phyloP scores from a whole-genome alignment of 2,797 vertebrate genomes.

The Simalia tracyae region DNA sequence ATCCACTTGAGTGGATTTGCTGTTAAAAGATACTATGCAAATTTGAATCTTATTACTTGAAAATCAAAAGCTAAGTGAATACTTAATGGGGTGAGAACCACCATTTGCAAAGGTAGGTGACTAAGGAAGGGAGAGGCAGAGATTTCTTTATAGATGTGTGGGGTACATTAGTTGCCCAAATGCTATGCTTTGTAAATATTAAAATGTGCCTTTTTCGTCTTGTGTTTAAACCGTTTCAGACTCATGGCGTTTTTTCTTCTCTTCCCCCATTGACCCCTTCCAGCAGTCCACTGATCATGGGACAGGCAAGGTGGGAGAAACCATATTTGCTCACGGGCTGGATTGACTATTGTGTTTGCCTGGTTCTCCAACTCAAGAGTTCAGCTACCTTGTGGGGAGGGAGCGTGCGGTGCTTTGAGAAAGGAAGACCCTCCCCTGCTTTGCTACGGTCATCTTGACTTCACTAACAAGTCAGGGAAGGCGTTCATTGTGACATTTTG shows the following conservation, averaged over 20 bases:
- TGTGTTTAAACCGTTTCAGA: conserved; percentile 70
- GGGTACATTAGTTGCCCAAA: conserved; percentile 70
- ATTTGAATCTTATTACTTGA: conserved; percentile 64
- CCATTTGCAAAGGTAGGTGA: conserved; percentile 64
- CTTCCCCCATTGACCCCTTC: not conserved
- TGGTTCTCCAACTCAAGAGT: not conserved
- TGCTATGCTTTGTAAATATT: conserved; percentile 74
- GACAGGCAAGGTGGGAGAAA: conserved; percentile 39
- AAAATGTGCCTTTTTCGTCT: conserved; percentile 76
- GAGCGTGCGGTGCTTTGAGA: not conserved
- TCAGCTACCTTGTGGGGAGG: too few relatives aligned
- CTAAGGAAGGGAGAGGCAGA: conserved; percentile 65
- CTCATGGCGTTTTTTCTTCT: conserved; percentile 58
- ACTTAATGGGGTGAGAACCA: conserved; percentile 64
- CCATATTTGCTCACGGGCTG: conserved; percentile 1
- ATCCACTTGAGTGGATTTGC: conserved; percentile 58
- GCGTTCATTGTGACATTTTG: not conserved
- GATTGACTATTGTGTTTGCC: conserved; percentile 29
- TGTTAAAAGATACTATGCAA: conserved; percentile 66
- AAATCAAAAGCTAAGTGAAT: conserved; percentile 64
- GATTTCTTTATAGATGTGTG: conserved; percentile 66
- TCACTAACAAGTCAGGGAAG: too few relatives aligned
- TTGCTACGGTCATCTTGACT: not conserved
- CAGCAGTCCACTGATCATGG: conserved; percentile 24
- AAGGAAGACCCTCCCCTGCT: not conserved